Evolutionary conservation across 2,113 vertebrate genomes (phyloP).

Genomic region (Nothoprocta pentlandii): DNA sequence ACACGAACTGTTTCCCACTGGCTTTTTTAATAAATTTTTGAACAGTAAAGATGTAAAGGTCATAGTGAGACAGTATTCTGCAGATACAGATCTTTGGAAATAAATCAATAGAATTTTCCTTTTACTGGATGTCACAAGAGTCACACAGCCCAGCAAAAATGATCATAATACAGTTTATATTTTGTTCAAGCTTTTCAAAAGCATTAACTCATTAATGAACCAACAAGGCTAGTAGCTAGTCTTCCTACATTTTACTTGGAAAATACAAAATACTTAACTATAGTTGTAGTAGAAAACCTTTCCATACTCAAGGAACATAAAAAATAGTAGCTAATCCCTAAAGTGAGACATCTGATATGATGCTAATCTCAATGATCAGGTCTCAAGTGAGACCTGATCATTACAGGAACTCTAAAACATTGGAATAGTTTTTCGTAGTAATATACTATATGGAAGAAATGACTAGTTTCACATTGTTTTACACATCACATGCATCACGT

Average conservation of each 20-base stretch:
- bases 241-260: not conserved
- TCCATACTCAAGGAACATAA: not conserved
- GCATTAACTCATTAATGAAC: slow-evolving; percentile 23
- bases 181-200: not conserved
- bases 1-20: not conserved
- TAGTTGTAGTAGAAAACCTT: not conserved
- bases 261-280: not conserved
- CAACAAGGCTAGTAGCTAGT: not conserved
- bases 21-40: slow-evolving; percentile 30
- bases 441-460: not conserved
- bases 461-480: not conserved
- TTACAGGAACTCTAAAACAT: not conserved
- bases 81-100: slow-evolving; percentile 15
- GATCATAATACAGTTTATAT: not conserved
- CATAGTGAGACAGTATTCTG: not conserved
- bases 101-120: slow-evolving; percentile 32
- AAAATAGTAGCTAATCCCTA: not conserved
- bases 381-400: no score
- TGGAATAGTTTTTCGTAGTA: not conserved
- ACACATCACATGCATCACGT: not conserved
- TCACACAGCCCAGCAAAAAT: slow-evolving; percentile 16
- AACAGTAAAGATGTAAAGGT: slow-evolving; percentile 20
- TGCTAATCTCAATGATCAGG: no score
- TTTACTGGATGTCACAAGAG: not conserved
- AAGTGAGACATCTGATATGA: no score